phyloP scores from a whole-genome alignment of 2,113 vertebrate genomes.

The Colistium nudipinnis region DNA sequence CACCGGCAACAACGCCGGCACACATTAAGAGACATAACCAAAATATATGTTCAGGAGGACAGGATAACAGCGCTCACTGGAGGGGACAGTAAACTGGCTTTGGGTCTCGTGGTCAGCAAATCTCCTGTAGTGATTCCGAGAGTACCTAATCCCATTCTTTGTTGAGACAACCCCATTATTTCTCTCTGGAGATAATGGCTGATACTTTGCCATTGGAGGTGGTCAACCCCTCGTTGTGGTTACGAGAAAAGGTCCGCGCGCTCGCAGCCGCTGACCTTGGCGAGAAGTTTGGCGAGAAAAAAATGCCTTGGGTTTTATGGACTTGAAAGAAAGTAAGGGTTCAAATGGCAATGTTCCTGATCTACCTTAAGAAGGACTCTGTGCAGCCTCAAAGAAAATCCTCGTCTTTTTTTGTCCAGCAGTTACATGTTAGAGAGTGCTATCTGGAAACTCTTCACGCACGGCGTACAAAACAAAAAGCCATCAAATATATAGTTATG shows the following conservation, averaged over 20 bases:
- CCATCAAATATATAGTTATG: constrained; percentile 4
- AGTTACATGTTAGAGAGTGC: constrained; percentile 1
- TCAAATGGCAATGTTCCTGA: constrained; percentile 15
- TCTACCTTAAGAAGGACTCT: constrained; percentile 17
- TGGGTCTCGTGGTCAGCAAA: constrained; percentile 70
- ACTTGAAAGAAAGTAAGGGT: not conserved
- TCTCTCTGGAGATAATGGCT: constrained; percentile 49
- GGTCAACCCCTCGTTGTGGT: not conserved
- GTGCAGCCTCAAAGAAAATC: constrained; percentile 11
- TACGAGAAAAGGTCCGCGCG: constrained; percentile 13
- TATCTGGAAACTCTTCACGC: not conserved
- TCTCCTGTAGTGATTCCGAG: constrained; percentile 60
- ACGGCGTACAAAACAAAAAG: not conserved
- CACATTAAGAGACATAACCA: constrained; percentile 75
- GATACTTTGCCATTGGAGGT: constrained; percentile 50
- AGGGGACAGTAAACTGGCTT: constrained; percentile 72
- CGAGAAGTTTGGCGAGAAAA: not conserved
- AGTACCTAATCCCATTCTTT: constrained; percentile 62
- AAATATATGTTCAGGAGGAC: constrained; percentile 65
- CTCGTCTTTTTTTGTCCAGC: constrained; percentile 14
- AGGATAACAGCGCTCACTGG: constrained; percentile 67
- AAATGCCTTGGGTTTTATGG: not conserved
- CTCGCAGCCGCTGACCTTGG: constrained; percentile 4
- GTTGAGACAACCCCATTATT: constrained; percentile 38
- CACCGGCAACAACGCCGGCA: constrained; percentile 70